These are phyloP conservation scores for Manis javanica DNA, from an alignment of 2,797 vertebrate genomes.

Conservation along the genomic window DNA sequence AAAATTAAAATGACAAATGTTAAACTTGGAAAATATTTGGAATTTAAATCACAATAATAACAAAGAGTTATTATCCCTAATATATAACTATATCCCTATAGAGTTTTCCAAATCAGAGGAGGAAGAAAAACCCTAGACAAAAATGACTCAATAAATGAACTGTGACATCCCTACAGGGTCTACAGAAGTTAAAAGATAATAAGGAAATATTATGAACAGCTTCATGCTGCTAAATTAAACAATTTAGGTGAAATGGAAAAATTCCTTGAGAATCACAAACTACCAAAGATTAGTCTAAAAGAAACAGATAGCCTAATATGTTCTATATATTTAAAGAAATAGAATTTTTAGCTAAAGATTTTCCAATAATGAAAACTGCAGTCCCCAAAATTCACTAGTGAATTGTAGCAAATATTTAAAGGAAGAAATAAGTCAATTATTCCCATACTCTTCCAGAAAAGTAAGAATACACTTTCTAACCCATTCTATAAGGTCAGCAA, in stretches of 20 bases:
- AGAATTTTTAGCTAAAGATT: background rate
- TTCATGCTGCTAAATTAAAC: background rate
- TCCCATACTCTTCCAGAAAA: background rate
- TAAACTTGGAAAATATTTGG: background rate
- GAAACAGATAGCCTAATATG: background rate
- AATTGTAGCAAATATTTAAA: background rate
- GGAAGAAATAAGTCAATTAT: background rate
- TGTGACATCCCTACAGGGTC: background rate
- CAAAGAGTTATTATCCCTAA: background rate
- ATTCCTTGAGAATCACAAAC: background rate
- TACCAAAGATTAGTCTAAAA: background rate
- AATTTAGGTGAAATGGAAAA: background rate
- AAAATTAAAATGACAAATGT: background rate
- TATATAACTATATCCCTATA: background rate
- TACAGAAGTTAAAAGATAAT: background rate
- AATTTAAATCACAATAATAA: slow-evolving; percentile 22
- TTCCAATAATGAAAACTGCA: background rate
- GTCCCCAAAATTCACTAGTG: background rate
- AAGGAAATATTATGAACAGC: background rate
- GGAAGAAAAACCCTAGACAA: background rate
- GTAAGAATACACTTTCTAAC: background rate
- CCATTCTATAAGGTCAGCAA: background rate
- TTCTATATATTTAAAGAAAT: background rate
- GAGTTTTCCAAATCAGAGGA: background rate
- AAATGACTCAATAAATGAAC: background rate